Percentiles rank a stretch among this genome's conserved stretches.
Evolutionary conservation across 1,140 invertebrate species (phyloP).

Genomic region (Coenobita brevimanus): DNA sequence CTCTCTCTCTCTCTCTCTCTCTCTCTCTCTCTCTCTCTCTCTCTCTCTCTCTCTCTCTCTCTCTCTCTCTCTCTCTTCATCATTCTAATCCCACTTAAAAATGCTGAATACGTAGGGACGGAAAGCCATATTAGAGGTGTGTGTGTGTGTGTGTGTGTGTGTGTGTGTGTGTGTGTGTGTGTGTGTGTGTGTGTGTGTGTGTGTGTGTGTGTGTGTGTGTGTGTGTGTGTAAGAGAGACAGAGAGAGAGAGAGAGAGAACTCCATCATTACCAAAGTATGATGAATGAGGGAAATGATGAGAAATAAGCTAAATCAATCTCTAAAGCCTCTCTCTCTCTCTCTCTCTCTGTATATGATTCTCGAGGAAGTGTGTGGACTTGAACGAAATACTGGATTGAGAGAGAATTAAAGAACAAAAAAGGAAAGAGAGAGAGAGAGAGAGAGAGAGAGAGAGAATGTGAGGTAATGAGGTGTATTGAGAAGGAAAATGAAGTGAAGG

Average conservation of each 20-base stretch:
- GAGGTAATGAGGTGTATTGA: too few species aligned
- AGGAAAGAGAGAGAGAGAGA: neutral
- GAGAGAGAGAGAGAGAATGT: neutral
- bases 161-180: conserved; percentile 39
- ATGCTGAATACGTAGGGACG: neutral
- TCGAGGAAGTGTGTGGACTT: too few species aligned
- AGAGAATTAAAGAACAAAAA: neutral
- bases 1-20: conserved; percentile 1
- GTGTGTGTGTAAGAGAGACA: conserved; percentile 7
- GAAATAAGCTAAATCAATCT: too few species aligned
- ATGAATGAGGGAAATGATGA: too few species aligned
- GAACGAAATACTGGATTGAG: too few species aligned
- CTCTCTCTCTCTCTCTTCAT: conserved; percentile 9
- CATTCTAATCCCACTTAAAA: too few species aligned
- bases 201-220: conserved; percentile 13
- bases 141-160: neutral
- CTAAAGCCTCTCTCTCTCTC: too few species aligned
- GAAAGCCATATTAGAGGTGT: too few species aligned
- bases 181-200: conserved; percentile 39
- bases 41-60: conserved; percentile 17
- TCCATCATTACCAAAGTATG: neutral
- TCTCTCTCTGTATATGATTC: too few species aligned
- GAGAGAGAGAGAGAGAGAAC: neutral
- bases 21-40: conserved; percentile 27
- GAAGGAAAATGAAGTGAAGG: neutral